Conservation (phyloP, 2,113 vertebrate species). For the Muscicapa adusta region DNA sequence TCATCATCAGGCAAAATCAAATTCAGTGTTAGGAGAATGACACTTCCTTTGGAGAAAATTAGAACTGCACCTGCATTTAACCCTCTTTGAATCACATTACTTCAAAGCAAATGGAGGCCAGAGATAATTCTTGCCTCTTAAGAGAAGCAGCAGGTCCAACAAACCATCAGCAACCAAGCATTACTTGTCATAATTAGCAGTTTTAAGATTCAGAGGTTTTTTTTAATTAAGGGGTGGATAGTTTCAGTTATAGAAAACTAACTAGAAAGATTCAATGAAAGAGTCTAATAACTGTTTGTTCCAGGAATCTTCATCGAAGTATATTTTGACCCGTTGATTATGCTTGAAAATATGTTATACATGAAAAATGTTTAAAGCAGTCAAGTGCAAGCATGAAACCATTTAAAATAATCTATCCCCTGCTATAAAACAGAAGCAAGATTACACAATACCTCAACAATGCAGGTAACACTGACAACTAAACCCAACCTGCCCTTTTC, state of each 20-base stretch:
- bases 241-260: background rate
- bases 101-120: background rate
- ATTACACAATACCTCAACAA: background rate
- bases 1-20: conserved; percentile 6
- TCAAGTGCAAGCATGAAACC: background rate
- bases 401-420: background rate
- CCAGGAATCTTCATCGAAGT: background rate
- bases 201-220: background rate
- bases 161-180: background rate
- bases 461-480: background rate
- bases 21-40: background rate
- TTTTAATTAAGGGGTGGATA: background rate
- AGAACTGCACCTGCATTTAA: conserved; percentile 2
- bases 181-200: background rate
- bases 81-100: background rate
- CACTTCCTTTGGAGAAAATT: background rate
- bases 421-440: background rate
- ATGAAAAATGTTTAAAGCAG: background rate
- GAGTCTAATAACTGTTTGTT: background rate
- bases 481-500: background rate
- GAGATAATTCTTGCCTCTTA: background rate
- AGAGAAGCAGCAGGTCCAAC: background rate
- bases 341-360: background rate
- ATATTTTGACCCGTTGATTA: background rate
- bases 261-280: background rate